Percentiles rank a stretch among this genome's conserved stretches.
phyloP scores from a whole-genome alignment of 2,888 invertebrate genomes.

The Gerris lacustris region DNA sequence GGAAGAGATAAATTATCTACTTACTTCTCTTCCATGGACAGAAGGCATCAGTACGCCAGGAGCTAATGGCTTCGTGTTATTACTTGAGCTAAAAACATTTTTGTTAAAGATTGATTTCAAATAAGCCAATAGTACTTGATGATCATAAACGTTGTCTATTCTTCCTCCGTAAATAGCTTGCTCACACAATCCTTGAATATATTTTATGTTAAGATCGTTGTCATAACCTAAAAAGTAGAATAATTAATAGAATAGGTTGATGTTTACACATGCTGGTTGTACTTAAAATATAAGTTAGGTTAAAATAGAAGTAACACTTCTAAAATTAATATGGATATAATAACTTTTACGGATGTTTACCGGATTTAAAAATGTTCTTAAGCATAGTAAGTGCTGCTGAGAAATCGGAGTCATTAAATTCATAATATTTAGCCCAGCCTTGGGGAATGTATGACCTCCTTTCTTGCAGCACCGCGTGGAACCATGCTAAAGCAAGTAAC shows the following conservation, averaged over 20 bases:
- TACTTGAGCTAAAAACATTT: conserved; percentile 45
- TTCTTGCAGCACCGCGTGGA: conserved; percentile 84
- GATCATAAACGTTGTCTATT: conserved; percentile 66
- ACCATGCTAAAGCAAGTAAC: conserved; percentile 66
- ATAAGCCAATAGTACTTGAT: conserved; percentile 53
- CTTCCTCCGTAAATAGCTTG: conserved; percentile 76
- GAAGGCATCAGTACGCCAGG: conserved; percentile 42
- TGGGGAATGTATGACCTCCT: conserved; percentile 83
- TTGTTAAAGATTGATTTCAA: conserved; percentile 49
- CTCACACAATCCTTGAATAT: conserved; percentile 61
- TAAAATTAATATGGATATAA: neutral
- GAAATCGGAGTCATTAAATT: conserved; percentile 72
- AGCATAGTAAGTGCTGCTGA: conserved; percentile 46
- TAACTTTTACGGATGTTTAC: conserved; percentile 14
- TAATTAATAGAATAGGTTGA: neutral
- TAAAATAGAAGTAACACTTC: neutral
- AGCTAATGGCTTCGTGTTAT: conserved; percentile 44
- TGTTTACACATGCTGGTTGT: neutral
- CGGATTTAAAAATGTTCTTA: conserved; percentile 36
- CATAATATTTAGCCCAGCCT: conserved; percentile 82
- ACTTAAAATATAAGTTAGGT: neutral
- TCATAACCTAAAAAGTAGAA: conserved; percentile 23
- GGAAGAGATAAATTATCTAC: neutral
- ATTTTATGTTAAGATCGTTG: conserved; percentile 50
- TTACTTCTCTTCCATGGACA: neutral